phyloP scores from a whole-genome alignment of 2,113 vertebrate genomes.

The Apeltes quadracus region DNA sequence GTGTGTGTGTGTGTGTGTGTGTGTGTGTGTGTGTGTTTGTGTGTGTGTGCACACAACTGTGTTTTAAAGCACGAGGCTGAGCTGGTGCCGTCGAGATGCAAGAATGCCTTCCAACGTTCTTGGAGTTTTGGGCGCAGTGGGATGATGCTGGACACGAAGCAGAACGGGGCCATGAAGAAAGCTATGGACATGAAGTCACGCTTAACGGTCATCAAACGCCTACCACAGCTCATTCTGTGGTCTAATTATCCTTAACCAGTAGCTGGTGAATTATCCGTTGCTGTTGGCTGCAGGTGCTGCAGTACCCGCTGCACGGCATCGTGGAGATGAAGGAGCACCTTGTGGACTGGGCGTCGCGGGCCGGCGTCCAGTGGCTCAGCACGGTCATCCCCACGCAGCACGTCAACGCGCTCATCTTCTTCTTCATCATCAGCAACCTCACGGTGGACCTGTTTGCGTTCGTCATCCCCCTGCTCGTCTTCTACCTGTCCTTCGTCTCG shows the following conservation, averaged over 20 bases:
- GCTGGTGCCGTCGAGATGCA: slow-evolving; percentile 47
- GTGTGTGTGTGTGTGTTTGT: slow-evolving; percentile 3
- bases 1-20: neutral
- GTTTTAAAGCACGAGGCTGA: slow-evolving; percentile 48
- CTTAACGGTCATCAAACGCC: slow-evolving; percentile 55
- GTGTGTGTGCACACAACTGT: neutral
- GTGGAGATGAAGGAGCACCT: slow-evolving; percentile 93
- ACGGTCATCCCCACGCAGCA: slow-evolving; percentile 95
- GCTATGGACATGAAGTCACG: slow-evolving; percentile 78
- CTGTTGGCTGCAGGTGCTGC: slow-evolving; percentile 83
- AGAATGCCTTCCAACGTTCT: slow-evolving; percentile 43
- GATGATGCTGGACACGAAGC: slow-evolving; percentile 65
- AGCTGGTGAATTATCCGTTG: neutral
- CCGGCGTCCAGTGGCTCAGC: slow-evolving; percentile 96
- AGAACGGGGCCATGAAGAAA: slow-evolving; percentile 63
- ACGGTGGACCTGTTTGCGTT: slow-evolving; percentile 95
- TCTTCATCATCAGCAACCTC: slow-evolving; percentile 98
- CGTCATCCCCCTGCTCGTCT: slow-evolving; percentile 91
- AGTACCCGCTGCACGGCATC: slow-evolving; percentile 89
- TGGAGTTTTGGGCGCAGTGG: slow-evolving; percentile 70
- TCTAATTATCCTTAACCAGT: neutral
- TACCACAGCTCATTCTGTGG: neutral
- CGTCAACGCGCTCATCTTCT: slow-evolving; percentile 96
- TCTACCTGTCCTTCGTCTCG: slow-evolving; percentile 95
- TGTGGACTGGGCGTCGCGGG: slow-evolving; percentile 92